Conservation (phyloP, 1,140 invertebrate genomes). For the Drosophila bifasciata region DNA sequence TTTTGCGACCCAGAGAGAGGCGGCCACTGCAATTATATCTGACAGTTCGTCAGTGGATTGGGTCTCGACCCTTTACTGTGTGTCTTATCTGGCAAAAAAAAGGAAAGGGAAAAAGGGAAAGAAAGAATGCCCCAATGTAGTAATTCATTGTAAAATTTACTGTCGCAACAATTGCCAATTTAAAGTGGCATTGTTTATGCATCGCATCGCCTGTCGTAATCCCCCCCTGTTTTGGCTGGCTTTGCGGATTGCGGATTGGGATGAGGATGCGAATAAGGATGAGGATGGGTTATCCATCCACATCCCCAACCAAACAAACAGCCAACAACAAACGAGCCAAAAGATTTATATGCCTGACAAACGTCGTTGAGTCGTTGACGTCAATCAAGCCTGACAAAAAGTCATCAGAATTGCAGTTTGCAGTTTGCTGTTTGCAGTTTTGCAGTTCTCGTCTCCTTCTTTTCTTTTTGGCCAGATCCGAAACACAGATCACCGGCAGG, state of each 20-base stretch:
- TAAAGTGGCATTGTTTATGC: conserved; percentile 80
- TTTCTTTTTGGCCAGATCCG: conserved; percentile 45
- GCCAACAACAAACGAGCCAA: conserved; percentile 69
- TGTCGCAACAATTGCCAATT: conserved; percentile 76
- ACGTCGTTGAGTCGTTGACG: conserved; percentile 72
- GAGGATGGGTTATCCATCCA: conserved; percentile 6
- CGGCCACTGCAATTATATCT: conserved; percentile 39
- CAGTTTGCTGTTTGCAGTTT: no score
- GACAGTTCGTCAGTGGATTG: neutral
- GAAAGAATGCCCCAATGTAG: conserved; percentile 48
- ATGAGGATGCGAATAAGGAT: conserved; percentile 4
- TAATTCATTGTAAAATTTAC: conserved; percentile 79
- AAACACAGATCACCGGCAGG: conserved; percentile 2
- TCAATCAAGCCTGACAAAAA: conserved; percentile 80
- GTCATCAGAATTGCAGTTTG: conserved; percentile 73
- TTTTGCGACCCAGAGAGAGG: conserved; percentile 27
- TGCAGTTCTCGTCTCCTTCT: conserved; percentile 7
- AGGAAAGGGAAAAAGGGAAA: conserved; percentile 18
- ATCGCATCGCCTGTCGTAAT: conserved; percentile 57
- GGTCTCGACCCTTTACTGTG: conserved; percentile 23
- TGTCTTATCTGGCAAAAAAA: conserved; percentile 23
- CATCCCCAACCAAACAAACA: neutral
- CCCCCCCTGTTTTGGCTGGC: conserved; percentile 15
- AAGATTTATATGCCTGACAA: conserved; percentile 76
- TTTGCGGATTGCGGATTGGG: neutral